Conservation (phyloP, 2,113 vertebrate genomes). For the Lamprotornis superbus region DNA sequence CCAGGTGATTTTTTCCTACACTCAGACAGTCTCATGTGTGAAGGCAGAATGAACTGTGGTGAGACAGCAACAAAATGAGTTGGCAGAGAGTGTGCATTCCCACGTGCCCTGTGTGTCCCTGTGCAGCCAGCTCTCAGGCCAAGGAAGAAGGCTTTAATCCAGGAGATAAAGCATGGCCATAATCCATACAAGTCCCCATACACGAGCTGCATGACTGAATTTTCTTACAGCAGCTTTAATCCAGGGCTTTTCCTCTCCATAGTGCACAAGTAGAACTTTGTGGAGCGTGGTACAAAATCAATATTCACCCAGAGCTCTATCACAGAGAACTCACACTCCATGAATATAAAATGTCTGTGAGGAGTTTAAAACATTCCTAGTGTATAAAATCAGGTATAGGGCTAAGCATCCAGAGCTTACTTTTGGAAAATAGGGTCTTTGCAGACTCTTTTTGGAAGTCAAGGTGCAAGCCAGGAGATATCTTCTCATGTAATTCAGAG, state of each 20-base stretch:
- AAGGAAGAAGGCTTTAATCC: not conserved
- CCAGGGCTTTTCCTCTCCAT: not conserved
- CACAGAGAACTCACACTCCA: not conserved
- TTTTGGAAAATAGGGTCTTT: not conserved
- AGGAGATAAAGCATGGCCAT: not conserved
- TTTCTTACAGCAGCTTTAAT: not conserved
- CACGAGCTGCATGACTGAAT: not conserved
- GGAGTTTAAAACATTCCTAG: not conserved
- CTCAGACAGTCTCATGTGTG: not conserved
- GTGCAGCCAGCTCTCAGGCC: not conserved
- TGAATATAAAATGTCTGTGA: not conserved
- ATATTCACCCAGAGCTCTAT: not conserved
- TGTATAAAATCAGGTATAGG: not conserved
- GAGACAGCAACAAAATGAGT: not conserved
- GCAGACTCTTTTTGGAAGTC: not conserved
- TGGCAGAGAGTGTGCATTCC: not conserved
- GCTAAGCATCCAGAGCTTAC: not conserved
- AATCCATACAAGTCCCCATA: not conserved
- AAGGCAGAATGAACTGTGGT: not conserved
- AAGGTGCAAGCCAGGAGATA: not conserved
- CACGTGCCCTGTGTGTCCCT: not conserved
- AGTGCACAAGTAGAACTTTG: not conserved
- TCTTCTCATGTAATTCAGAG: not conserved
- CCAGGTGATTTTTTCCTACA: not conserved
- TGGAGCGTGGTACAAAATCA: not conserved